Percentiles rank a stretch among this genome's conserved stretches.
Evolutionary conservation across 2,888 invertebrate species (phyloP).

Genomic region (Sycophila texana): DNA sequence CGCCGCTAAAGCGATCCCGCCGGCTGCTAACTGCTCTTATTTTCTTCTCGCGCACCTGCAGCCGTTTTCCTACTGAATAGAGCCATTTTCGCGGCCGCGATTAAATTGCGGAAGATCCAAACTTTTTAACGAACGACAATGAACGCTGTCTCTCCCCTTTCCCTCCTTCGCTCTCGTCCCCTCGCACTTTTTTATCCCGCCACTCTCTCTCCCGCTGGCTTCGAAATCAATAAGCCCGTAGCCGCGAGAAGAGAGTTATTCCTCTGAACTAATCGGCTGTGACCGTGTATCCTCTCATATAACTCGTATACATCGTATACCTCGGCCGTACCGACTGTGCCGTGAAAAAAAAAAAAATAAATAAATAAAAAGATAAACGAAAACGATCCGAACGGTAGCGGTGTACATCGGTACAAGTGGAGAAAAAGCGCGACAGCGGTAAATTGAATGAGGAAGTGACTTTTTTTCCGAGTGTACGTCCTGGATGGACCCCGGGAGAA

Average conservation of each 20-base stretch:
- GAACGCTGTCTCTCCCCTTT: neutral
- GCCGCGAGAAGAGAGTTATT: conserved; percentile 1
- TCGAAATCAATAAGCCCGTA: conserved; percentile 27
- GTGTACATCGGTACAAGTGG: neutral
- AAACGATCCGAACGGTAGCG: neutral
- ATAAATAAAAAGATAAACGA: neutral
- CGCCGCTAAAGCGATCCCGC: neutral
- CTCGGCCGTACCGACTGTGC: neutral
- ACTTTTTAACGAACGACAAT: conserved; percentile 27
- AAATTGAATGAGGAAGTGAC: conserved; percentile 8
- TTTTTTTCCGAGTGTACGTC: conserved; percentile 1
- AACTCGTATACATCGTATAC: neutral
- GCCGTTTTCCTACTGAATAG: conserved; percentile 22
- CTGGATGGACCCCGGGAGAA: too few species aligned
- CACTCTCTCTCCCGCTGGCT: neutral
- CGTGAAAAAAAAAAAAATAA: neutral
- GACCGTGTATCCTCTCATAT: conserved; percentile 39
- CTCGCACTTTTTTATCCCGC: too few species aligned
- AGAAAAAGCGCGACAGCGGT: neutral
- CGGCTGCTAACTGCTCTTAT: conserved; percentile 1
- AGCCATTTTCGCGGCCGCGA: conserved; percentile 23
- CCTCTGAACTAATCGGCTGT: conserved; percentile 28
- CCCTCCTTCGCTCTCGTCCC: neutral
- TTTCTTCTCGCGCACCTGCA: neutral
- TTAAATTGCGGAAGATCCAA: conserved; percentile 32